These are phyloP conservation scores for Cynodonichthys magdalenae DNA, from an alignment of 2,797 vertebrate genomes.

Conservation along the genomic window DNA sequence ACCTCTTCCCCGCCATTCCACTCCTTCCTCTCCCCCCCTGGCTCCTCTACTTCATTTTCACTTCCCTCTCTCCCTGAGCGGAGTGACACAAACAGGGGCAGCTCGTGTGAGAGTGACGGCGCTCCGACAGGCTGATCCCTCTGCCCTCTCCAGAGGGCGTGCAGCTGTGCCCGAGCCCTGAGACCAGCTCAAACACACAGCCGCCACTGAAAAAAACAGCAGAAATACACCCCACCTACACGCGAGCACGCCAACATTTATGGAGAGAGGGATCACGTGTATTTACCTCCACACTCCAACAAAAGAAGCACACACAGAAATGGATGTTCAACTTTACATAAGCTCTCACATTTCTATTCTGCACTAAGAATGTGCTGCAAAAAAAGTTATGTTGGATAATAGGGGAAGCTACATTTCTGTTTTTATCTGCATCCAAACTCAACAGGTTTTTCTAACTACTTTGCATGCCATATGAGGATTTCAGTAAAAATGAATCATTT, in stretches of 20 bases:
- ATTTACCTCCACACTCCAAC: slow-evolving; percentile 61
- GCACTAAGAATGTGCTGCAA: slow-evolving; percentile 5
- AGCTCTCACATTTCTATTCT: slow-evolving; percentile 36
- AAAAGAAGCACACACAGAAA: slow-evolving; percentile 37
- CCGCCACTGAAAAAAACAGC: slow-evolving; percentile 41
- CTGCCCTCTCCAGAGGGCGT: slow-evolving; percentile 68
- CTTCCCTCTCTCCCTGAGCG: slow-evolving; percentile 24
- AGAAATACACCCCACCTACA: slow-evolving; percentile 65
- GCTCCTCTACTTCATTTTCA: slow-evolving; percentile 29
- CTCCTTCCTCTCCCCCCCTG: slow-evolving; percentile 18
- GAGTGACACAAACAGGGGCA: slow-evolving; percentile 33
- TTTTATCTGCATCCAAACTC: not conserved
- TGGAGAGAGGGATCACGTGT: slow-evolving; percentile 57
- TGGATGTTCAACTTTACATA: slow-evolving; percentile 47
- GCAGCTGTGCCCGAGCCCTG: slow-evolving; percentile 69
- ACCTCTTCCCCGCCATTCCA: slow-evolving; percentile 7
- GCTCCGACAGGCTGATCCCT: slow-evolving; percentile 69
- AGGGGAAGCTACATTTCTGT: no score
- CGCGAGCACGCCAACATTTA: slow-evolving; percentile 65
- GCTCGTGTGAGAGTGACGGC: slow-evolving; percentile 63
- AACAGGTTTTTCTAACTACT: not conserved
- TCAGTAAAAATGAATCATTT: no score
- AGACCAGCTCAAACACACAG: slow-evolving; percentile 59
- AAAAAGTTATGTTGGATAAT: no score
- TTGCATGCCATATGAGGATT: no score